A percentile compares a stretch with the other conserved stretches of the same genome.
Conservation (phyloP, 2,797 vertebrate genomes). For the Rhabdomys pumilio region DNA sequence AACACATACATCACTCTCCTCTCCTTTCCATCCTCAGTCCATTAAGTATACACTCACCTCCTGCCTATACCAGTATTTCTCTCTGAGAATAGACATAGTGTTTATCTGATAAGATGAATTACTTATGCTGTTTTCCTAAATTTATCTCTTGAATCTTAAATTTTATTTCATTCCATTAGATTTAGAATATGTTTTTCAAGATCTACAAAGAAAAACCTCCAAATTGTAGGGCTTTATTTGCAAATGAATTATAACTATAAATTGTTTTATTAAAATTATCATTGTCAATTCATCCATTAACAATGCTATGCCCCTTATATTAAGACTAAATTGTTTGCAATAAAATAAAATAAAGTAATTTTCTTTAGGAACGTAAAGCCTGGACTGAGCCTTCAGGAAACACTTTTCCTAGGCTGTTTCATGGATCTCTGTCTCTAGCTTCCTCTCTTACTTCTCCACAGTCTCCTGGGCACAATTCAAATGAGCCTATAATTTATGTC, state of each 20-base stretch:
- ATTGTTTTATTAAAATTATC: conserved; percentile 22
- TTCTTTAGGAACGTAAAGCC: background rate
- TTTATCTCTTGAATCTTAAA: background rate
- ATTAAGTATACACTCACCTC: background rate
- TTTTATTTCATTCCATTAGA: background rate
- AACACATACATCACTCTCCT: background rate
- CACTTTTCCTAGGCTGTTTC: background rate
- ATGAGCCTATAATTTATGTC: background rate
- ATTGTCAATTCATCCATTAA: background rate
- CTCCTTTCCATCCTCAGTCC: background rate
- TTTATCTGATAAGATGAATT: background rate
- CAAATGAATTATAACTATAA: background rate
- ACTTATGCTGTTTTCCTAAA: background rate
- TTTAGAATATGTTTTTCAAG: background rate
- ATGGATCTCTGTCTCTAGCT: background rate
- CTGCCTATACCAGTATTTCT: background rate
- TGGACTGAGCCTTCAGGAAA: background rate
- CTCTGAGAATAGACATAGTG: background rate
- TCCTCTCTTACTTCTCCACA: background rate
- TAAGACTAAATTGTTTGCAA: background rate
- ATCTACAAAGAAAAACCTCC: background rate
- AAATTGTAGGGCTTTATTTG: background rate
- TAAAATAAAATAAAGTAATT: background rate
- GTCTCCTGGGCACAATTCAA: background rate
- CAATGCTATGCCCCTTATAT: background rate